These are phyloP conservation scores for Onthophagus taurus DNA, from an alignment of 1,140 invertebrate species.

Conservation along the genomic window DNA sequence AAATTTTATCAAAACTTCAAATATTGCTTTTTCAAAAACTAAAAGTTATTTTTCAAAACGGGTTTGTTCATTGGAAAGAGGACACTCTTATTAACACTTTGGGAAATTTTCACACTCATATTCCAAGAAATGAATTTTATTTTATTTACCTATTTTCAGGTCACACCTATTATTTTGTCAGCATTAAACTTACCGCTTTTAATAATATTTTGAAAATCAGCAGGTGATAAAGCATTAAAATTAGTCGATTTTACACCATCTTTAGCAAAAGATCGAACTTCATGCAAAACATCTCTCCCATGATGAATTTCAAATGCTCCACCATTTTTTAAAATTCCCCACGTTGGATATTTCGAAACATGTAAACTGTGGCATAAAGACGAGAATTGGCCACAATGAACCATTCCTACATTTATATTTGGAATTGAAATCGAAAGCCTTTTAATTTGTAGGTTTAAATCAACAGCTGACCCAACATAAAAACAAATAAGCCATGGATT, in stretches of 20 bases:
- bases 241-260: slow-evolving; percentile 53
- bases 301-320: slow-evolving; percentile 65
- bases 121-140: no score
- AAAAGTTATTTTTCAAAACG: no score
- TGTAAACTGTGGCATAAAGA: slow-evolving; percentile 46
- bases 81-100: no score
- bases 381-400: slow-evolving; percentile 50
- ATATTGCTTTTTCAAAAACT: no score
- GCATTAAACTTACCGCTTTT: slow-evolving; percentile 31
- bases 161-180: no score
- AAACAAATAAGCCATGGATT: slow-evolving; percentile 59
- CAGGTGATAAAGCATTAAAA: slow-evolving; percentile 52
- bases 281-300: slow-evolving; percentile 52
- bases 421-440: slow-evolving; percentile 51
- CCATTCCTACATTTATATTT: slow-evolving; percentile 49
- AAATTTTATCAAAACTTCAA: no score
- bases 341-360: slow-evolving; percentile 55
- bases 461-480: slow-evolving; percentile 43
- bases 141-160: slow-evolving; percentile 8
- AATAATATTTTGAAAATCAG: slow-evolving; percentile 47
- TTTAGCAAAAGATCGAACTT: slow-evolving; percentile 57
- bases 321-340: slow-evolving; percentile 59
- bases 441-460: slow-evolving; percentile 47
- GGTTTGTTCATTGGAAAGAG: no score
- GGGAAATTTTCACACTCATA: no score